A percentile compares a stretch with the other conserved stretches of the same genome.
Conservation (phyloP, 2,888 invertebrate species). For the Campopleginae sp. region DNA sequence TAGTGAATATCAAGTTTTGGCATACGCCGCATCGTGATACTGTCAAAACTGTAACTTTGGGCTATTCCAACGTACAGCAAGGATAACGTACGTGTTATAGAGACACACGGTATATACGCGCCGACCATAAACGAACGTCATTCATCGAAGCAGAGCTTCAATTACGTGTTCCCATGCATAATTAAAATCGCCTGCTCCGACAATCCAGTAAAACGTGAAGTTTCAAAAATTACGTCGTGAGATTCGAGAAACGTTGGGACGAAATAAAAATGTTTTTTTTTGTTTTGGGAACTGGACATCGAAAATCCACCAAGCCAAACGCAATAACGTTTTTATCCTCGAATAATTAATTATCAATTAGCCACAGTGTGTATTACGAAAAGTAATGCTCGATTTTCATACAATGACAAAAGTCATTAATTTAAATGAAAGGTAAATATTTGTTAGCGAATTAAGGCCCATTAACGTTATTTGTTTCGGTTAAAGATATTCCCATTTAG, state of each 20-base stretch:
- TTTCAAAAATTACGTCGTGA: not conserved
- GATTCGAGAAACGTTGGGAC: no score
- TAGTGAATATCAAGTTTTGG: slow-evolving; percentile 78
- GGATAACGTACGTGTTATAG: not conserved
- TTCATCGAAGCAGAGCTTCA: not conserved
- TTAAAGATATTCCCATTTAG: not conserved
- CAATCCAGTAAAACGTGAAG: not conserved
- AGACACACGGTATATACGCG: not conserved
- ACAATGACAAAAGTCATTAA: not conserved
- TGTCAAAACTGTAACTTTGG: slow-evolving; percentile 21
- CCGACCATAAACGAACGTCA: not conserved
- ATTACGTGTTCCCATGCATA: not conserved
- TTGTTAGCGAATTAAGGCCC: not conserved
- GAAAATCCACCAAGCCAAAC: not conserved
- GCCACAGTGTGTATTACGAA: no score
- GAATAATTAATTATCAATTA: no score
- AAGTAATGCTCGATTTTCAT: not conserved
- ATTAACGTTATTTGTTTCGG: not conserved
- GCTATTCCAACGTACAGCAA: not conserved
- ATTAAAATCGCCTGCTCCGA: not conserved
- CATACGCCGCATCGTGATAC: slow-evolving; percentile 73
- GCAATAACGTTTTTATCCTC: not conserved
- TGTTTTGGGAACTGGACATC: not conserved
- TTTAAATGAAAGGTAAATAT: not conserved
- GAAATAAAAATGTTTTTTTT: not conserved